Percentiles rank a stretch among this genome's conserved stretches.
These are phyloP conservation scores for Aphrocallistes beatrix DNA, from an alignment of 37 sponge, comb jelly and placozoan genomes.

Conservation along the genomic window DNA sequence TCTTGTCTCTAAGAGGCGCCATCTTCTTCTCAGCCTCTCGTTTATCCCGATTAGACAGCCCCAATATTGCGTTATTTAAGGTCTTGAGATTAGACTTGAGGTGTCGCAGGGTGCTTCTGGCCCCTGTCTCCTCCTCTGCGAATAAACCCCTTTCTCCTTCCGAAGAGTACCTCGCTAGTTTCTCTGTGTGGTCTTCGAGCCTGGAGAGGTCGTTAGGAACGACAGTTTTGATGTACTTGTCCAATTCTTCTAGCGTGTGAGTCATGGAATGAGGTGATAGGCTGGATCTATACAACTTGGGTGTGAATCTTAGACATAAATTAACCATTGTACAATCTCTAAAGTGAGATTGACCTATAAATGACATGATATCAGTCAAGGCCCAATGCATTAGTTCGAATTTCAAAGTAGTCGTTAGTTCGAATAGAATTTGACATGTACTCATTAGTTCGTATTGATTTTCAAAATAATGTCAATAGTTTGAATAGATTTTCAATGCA, in stretches of 20 bases:
- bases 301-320: no score
- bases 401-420: no score
- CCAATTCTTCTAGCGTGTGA: not conserved
- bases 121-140: not conserved
- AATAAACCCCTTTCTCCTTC: not conserved
- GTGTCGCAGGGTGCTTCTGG: not conserved
- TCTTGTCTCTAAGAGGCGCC: not conserved
- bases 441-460: no score
- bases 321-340: no score
- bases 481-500: no score
- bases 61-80: not conserved
- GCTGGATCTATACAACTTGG: no score
- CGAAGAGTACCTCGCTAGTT: not conserved
- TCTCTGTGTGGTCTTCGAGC: not conserved
- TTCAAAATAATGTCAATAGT: no score
- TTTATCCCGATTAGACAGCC: not conserved
- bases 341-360: no score
- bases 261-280: no score
- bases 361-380: no score
- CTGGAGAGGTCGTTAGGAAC: not conserved
- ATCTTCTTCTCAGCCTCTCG: not conserved
- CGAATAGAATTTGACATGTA: no score
- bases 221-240: not conserved
- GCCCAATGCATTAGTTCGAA: no score
- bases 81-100: slow-evolving; percentile 1